Evolutionary conservation across 2,888 invertebrate species (phyloP).

Genomic region (Coenonympha arcania): DNA sequence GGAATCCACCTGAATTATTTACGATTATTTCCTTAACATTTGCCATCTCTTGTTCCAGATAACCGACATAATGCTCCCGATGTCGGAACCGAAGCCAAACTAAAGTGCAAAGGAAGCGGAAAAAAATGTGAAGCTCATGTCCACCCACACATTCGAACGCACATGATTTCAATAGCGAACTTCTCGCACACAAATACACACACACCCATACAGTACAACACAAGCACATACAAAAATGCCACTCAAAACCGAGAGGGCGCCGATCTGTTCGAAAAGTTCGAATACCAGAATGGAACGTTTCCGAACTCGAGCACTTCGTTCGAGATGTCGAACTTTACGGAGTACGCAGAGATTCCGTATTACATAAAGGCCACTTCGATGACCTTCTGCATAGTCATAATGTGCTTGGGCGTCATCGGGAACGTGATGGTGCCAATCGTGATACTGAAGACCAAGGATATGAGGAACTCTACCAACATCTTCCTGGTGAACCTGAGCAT

Average conservation of each 20-base stretch:
- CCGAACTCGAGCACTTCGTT: slow-evolving; percentile 40
- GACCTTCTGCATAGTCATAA: slow-evolving; percentile 88
- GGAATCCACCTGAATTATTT: background rate
- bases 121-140: slow-evolving; percentile 49
- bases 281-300: slow-evolving; percentile 36
- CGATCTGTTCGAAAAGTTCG: slow-evolving; percentile 30
- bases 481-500: slow-evolving; percentile 95
- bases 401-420: slow-evolving; percentile 91
- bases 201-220: slow-evolving; percentile 40
- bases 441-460: slow-evolving; percentile 91
- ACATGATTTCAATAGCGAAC: slow-evolving; percentile 68
- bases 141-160: slow-evolving; percentile 35
- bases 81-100: slow-evolving; percentile 14
- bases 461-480: slow-evolving; percentile 95
- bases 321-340: slow-evolving; percentile 50
- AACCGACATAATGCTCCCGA: background rate
- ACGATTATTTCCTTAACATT: background rate
- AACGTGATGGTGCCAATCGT: slow-evolving; percentile 96
- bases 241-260: slow-evolving; percentile 34
- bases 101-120: slow-evolving; percentile 18
- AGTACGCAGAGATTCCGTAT: slow-evolving; percentile 79
- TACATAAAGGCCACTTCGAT: slow-evolving; percentile 92
- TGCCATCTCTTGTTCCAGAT: slow-evolving; percentile 26
- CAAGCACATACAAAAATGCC: slow-evolving; percentile 43
- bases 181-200: slow-evolving; percentile 49